Conservation (phyloP, 2,797 vertebrate species). For the Gymnothorax reevesii region DNA sequence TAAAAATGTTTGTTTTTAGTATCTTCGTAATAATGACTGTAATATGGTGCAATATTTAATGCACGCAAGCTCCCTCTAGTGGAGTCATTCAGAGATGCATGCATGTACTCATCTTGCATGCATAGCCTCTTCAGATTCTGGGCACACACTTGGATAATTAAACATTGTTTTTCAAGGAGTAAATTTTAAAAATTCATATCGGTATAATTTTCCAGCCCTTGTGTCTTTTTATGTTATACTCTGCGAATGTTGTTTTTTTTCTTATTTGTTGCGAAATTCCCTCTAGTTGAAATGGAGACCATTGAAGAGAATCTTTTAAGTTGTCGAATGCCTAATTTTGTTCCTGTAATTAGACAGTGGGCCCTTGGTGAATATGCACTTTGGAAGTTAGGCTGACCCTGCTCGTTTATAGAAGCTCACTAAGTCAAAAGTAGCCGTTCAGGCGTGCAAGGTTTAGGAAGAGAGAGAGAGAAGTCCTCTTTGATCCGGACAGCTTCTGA, state of each 20-base stretch:
- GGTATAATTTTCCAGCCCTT: not conserved
- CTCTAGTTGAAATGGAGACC: not conserved
- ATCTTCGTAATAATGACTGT: not conserved
- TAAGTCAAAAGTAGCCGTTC: not conserved
- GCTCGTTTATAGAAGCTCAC: not conserved
- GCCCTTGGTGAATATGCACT: not conserved
- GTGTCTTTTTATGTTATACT: not conserved
- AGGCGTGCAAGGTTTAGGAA: not conserved
- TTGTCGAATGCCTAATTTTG: not conserved
- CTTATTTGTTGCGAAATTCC: not conserved
- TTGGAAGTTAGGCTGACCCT: not conserved
- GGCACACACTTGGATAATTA: not conserved
- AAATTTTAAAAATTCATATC: not conserved
- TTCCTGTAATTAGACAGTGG: not conserved
- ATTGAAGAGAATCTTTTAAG: not conserved
- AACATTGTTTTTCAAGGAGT: not conserved
- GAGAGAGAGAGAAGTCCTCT: not conserved
- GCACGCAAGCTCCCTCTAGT: not conserved
- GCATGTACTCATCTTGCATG: not conserved
- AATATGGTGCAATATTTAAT: not conserved
- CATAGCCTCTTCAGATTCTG: not conserved
- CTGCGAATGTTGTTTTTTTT: not conserved
- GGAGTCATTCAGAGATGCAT: not conserved
- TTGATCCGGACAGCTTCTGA: constrained; percentile 16
- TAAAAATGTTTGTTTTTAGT: not conserved